Percentiles rank a stretch among this genome's conserved stretches.
Conservation (phyloP, 2,888 invertebrate genomes). For the Eilema depressum region DNA sequence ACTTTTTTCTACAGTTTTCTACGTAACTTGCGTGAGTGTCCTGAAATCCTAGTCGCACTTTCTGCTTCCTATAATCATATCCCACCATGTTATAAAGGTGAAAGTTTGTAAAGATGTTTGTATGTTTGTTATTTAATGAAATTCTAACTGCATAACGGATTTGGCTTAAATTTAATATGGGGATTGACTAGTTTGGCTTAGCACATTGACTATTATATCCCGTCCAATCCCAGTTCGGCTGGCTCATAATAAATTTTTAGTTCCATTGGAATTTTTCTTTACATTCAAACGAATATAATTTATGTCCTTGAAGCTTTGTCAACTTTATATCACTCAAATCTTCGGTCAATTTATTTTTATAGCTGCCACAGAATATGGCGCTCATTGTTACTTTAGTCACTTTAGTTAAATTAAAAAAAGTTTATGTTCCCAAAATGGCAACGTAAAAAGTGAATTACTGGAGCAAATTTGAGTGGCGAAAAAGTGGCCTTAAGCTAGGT, state of each 20-base stretch:
- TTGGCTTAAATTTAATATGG: no score
- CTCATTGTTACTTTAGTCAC: conserved; percentile 29
- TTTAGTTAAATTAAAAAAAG: conserved; percentile 55
- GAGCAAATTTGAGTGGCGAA: conserved; percentile 35
- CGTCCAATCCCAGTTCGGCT: no score
- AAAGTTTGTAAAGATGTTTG: no score
- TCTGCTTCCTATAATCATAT: no score
- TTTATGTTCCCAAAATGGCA: conserved; percentile 38
- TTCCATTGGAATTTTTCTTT: neutral
- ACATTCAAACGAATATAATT: neutral
- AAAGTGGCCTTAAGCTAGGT: conserved; percentile 41
- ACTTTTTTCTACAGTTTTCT: no score
- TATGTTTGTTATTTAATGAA: no score
- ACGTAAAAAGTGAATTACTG: conserved; percentile 48
- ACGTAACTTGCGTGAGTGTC: no score
- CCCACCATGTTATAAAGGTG: no score
- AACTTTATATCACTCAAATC: neutral
- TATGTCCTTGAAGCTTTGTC: neutral
- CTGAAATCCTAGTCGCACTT: no score
- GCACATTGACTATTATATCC: no score
- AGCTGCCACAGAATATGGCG: conserved; percentile 29
- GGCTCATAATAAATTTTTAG: neutral
- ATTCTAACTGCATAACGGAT: no score
- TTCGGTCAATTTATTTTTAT: conserved; percentile 15
- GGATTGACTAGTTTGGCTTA: no score